Percentiles rank a stretch among this genome's conserved stretches.
These are phyloP conservation scores for Morpho achilles DNA, from an alignment of 2,888 invertebrate genomes.

Conservation along the genomic window DNA sequence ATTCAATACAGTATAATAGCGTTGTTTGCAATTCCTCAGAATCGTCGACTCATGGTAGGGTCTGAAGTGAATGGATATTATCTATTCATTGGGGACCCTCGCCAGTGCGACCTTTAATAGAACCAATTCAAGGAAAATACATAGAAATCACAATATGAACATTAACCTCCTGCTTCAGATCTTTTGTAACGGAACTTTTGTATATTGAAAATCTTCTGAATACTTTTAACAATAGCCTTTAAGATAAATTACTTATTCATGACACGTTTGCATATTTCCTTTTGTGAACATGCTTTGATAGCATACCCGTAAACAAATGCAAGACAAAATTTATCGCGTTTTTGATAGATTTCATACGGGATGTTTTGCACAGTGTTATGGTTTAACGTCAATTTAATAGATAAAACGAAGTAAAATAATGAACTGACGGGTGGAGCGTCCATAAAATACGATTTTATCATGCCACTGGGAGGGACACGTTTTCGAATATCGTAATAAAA, in stretches of 20 bases:
- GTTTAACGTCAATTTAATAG: conserved; percentile 58
- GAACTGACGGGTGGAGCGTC: conserved; percentile 61
- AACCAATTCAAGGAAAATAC: conserved; percentile 72
- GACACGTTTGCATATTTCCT: conserved; percentile 57
- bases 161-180: conserved; percentile 50
- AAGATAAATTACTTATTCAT: conserved; percentile 68
- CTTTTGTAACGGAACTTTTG: conserved; percentile 62
- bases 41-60: conserved; percentile 66
- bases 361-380: conserved; percentile 29
- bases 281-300: conserved; percentile 37
- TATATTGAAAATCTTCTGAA: conserved; percentile 46
- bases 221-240: conserved; percentile 67
- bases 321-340: conserved; percentile 27
- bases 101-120: conserved; percentile 60
- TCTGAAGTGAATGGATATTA: conserved; percentile 66
- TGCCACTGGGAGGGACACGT: conserved; percentile 72
- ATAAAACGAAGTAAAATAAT: conserved; percentile 70
- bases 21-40: conserved; percentile 45
- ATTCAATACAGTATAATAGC: conserved; percentile 33
- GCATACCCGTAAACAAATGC: conserved; percentile 11
- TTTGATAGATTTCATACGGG: conserved; percentile 30
- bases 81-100: conserved; percentile 67
- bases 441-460: conserved; percentile 78
- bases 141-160: conserved; percentile 73
- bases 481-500: conserved; percentile 77